Base-by-base conservation (phyloP, 1,140 invertebrate species). In the Pseudomyrmex flavicornis region DNA sequence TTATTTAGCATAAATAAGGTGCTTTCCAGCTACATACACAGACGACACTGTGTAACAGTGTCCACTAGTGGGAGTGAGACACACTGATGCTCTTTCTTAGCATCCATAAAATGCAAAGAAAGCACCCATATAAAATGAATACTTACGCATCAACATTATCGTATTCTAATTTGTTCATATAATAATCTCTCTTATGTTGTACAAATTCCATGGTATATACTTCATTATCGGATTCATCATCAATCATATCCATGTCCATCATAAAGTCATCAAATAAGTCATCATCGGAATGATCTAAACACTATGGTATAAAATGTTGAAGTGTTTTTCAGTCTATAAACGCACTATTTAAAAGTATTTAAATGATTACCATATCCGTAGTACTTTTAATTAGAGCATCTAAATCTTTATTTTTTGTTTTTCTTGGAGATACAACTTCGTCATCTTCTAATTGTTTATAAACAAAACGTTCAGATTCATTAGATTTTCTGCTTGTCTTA, bases 121-220 rank as follows among this genome's bases (percentile, higher is more conserved):
- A 17, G 17, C 17, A 17, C 0, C 17, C 20, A 13, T 54, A 56
- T 20, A 62, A 82, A 50, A 22, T 22, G 20, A 52, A 44, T 82
- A 95, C 95, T 95, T 95, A 97, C 96, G 94, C 94, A 52, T 96
- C 96, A 52, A 98, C 96, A 91, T 96, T 95, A 62, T 95, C 95
- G 92, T 97, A 97, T 83, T 98, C 96, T 90, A 99, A 94, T 93
- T 99, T 99, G 75, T 97, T 97, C 93, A 97, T 97, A 92, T 99
- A 99, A 95, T 99, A 99, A 93, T 98, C 96, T 80, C 96, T 95
- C 93, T 99, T 99, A 90, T 98, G 97, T 82, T 97, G 95, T 83
- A 95, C 93, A 93, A 99, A 99, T 94, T 99, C 98, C 84, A 95
- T 94, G 70, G 95, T 93, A 72, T 96, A 95, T 82, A 93, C 91